A percentile compares a stretch with the other conserved stretches of the same genome.
Evolutionary conservation across 2,888 invertebrate species (phyloP).

Genomic region (Loripinus fragilis): DNA sequence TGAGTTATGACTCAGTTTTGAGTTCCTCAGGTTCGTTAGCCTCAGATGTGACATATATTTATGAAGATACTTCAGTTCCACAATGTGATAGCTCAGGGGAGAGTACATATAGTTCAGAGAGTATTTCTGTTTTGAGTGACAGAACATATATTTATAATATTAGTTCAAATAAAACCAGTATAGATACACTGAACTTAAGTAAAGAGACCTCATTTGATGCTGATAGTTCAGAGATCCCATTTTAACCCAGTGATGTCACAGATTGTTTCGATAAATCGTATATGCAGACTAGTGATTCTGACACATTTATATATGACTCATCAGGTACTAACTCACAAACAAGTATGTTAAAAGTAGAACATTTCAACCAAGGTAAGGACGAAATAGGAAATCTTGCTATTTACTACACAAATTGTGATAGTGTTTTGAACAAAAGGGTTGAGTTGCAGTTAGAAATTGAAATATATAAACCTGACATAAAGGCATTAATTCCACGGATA

Average conservation of each 20-base stretch:
- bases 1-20: background rate
- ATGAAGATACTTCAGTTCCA: background rate
- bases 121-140: background rate
- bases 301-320: background rate
- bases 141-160: conserved; percentile 1
- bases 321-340: background rate
- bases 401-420: conserved; percentile 24
- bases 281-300: background rate
- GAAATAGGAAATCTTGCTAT: conserved; percentile 5
- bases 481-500: background rate
- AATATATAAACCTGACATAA: conserved; percentile 14
- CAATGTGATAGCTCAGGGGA: background rate
- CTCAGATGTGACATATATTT: background rate
- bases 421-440: too few relatives aligned
- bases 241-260: background rate
- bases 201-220: conserved; percentile 14
- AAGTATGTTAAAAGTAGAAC: background rate
- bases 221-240: conserved; percentile 17
- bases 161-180: conserved; percentile 3
- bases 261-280: background rate
- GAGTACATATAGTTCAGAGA: conserved; percentile 19
- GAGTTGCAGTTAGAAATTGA: conserved; percentile 14
- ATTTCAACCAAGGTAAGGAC: background rate
- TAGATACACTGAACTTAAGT: background rate
- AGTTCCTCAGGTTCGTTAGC: background rate